Conservation (phyloP, 2,797 vertebrate genomes). For the Phoeniculus purpureus region DNA sequence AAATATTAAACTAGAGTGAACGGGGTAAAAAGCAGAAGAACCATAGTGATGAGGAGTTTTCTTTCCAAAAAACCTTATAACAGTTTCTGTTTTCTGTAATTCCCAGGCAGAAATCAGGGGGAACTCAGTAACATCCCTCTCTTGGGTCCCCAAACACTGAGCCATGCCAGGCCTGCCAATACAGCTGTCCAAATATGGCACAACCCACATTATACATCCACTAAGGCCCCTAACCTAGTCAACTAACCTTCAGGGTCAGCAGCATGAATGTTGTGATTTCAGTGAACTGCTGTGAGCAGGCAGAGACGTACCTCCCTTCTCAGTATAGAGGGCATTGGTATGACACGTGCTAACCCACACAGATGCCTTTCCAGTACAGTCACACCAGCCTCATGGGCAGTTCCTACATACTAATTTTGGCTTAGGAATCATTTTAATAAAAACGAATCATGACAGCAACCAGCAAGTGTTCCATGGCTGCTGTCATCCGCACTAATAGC, state of each 20-base stretch:
- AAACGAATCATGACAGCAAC: constrained; percentile 16
- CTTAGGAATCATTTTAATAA: background rate
- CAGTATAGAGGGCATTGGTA: accelerated
- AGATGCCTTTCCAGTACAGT: background rate
- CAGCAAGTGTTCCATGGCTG: background rate
- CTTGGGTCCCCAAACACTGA: background rate
- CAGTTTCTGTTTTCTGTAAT: background rate
- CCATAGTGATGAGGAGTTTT: background rate
- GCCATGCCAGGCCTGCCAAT: background rate
- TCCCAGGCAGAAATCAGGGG: background rate
- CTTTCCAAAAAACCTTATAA: background rate
- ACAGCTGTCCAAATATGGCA: background rate
- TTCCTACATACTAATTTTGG: constrained; percentile 22
- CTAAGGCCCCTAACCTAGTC: background rate
- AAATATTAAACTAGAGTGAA: background rate
- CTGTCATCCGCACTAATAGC: background rate
- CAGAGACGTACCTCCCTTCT: background rate
- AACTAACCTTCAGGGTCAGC: background rate
- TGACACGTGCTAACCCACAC: background rate
- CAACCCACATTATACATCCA: background rate
- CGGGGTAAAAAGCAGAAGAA: background rate
- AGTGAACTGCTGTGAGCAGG: background rate
- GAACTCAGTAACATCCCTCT: background rate
- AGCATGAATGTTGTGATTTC: background rate
- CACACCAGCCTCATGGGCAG: constrained; percentile 33